These are phyloP conservation scores for Trachelus stipa DNA, from an alignment of 2,888 invertebrate genomes.

Conservation along the genomic window DNA sequence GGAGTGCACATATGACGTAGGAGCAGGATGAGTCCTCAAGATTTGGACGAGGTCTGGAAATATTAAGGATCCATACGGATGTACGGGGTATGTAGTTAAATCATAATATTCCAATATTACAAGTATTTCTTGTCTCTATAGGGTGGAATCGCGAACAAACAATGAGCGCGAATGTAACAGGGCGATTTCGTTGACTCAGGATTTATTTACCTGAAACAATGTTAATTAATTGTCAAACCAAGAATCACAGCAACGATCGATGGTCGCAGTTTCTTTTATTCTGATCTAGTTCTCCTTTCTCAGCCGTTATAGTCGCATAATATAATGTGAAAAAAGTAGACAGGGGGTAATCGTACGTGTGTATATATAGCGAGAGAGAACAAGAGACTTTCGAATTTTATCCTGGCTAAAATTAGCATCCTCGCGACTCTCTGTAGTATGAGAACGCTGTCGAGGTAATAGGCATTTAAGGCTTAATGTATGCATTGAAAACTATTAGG, in stretches of 20 bases:
- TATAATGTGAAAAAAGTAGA: neutral
- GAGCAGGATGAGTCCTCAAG: neutral
- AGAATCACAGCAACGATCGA: neutral
- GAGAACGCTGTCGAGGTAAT: conserved; percentile 49
- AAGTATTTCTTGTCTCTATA: neutral
- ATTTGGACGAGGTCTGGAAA: neutral
- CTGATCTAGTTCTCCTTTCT: too few species aligned
- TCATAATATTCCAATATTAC: neutral
- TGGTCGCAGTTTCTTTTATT: too few species aligned
- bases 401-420: conserved; percentile 50
- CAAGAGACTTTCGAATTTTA: neutral
- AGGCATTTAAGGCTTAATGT: conserved; percentile 58
- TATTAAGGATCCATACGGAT: neutral
- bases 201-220: neutral
- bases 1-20: neutral
- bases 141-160: neutral
- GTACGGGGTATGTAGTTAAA: neutral
- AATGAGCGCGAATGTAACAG: neutral
- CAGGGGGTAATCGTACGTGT: neutral
- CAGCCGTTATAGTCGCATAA: neutral
- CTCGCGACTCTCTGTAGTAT: conserved; percentile 32
- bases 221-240: neutral
- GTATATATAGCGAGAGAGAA: neutral
- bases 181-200: neutral
- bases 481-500: conserved; percentile 63